Base-by-base conservation (phyloP, 2,797 vertebrate species). In the Mus minutoides region DNA sequence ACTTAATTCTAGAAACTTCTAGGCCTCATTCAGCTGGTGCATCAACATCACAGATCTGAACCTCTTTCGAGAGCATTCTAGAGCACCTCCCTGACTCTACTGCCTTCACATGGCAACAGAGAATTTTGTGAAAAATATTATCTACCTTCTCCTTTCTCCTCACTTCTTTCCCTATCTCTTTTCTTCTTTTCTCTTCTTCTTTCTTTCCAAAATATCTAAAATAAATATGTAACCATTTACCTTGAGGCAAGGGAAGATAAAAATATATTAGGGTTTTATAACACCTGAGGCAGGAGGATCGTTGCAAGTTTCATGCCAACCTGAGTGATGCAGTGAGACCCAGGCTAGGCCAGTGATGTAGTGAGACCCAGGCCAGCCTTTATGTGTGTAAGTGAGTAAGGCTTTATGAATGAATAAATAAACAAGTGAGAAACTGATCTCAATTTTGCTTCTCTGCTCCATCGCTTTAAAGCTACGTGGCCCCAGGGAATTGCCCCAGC, bases 151-250 rank as follows among this genome's bases (percentile, higher is more conserved):
- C 19, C 26, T 73, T 37, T 37, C 22, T 49, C 21, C 29, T 12
- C 17, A 0, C 11, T 71, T 43, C 34, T 29, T 71, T 7, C 10
- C 22, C 24, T 22, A 4, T 37, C 26, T n/a, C 34, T 21, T 49
- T 49, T 49, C 11, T 71, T 43, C 34, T 29, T 71, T 7, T 6
- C 22, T n/a, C 21, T 34, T 37, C 79, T 14, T 49, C 5, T 62
- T 80, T 88, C 71, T 94, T 93, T 88, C 37, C 62, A 69, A 96
- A 93, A 40, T 49, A 76, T 76, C 67, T 79, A 71, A 79, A 94
- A 64, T 34, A 92, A 77, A 49, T 86, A 69, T 40, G 17, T 37
- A 78, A 93, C 9, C 17, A 40, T 92, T 92, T 92, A 34, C 85
- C 85, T 92, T 19, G 40, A 93, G 94, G 56, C 82, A 82, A 86